These are phyloP conservation scores for Pangasianodon gigas DNA, from an alignment of 2,113 vertebrate genomes.

Conservation along the genomic window DNA sequence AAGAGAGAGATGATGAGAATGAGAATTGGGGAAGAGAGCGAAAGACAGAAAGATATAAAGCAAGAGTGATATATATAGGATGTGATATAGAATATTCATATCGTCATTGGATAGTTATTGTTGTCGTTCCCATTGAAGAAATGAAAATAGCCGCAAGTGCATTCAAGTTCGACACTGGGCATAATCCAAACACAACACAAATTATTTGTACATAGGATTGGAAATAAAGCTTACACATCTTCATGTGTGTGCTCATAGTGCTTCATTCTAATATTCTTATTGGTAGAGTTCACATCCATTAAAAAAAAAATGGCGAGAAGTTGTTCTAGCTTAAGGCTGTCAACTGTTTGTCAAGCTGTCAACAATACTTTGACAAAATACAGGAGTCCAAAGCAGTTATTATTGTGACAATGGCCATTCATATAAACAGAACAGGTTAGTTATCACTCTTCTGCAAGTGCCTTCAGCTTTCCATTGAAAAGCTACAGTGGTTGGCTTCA, in stretches of 20 bases:
- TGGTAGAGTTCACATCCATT: neutral
- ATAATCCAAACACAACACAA: neutral
- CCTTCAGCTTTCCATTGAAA: neutral
- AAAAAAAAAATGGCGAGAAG: neutral
- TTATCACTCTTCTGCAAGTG: neutral
- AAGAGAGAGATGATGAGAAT: neutral
- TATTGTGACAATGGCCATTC: neutral
- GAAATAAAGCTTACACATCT: neutral
- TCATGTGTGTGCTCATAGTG: neutral
- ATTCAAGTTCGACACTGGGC: neutral
- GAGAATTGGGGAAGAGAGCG: neutral
- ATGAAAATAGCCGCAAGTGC: neutral
- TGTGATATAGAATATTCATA: neutral
- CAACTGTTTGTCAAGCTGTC: neutral
- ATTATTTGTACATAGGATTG: neutral
- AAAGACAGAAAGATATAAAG: neutral
- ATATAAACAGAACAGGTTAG: neutral
- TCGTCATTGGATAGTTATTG: neutral
- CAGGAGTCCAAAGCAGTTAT: neutral
- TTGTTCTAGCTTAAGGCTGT: neutral
- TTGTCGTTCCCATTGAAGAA: neutral
- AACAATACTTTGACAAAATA: too few species aligned
- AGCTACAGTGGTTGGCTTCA: neutral
- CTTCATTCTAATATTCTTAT: neutral
- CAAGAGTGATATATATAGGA: neutral